Evolutionary conservation across 2,113 vertebrate species (phyloP), one percentile per base, ranked within the genome.

Genomic region (Opisthocomus hoazin): DNA sequence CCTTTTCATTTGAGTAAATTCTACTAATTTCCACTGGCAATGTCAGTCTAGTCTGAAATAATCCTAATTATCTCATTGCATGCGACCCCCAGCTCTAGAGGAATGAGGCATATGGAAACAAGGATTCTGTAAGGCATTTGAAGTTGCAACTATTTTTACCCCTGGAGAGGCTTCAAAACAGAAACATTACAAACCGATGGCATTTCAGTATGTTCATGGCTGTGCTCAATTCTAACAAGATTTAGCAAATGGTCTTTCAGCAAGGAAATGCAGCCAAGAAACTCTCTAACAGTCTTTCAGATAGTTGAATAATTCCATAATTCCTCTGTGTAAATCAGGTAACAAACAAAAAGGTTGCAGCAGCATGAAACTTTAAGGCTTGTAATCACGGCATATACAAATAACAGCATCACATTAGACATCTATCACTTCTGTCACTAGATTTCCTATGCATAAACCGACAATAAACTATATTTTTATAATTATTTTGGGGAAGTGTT

Each of bases 381-480:
- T 39, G 23, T 78, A 92, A 92, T 87, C 93, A 37, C 23, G 60
- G 68, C 50, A 46, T 34, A 64, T 48, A 90, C 79, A 93, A 93
- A 88, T 32, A 83, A 73, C 76, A 85, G 51, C 10, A 41, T 73
- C 78, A 9, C 18, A 66, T 51, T 51, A 81, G 64, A 88, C 75
- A 88, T 53, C 66, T 45, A 71, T 39, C 29, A 30, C 83, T 94
- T 85, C 70, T 93, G 48, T 93, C 91, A 74, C 48, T 18, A 89
- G 29, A 88, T 92, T 92, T 95, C 64, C 77, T 50, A 71, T 58
- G 37, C 50, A 76, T 73, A 94, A 96, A 91, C 53, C 89, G 75
- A 63, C 77, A 80, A 84, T 68, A 96, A 94, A 96, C 92, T 82
- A 39, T 26, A 69, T 29, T 77, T 87, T 90, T 57, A 69, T 56